Conservation (phyloP, 2,797 vertebrate genomes). For the Apodemus agrarius region DNA sequence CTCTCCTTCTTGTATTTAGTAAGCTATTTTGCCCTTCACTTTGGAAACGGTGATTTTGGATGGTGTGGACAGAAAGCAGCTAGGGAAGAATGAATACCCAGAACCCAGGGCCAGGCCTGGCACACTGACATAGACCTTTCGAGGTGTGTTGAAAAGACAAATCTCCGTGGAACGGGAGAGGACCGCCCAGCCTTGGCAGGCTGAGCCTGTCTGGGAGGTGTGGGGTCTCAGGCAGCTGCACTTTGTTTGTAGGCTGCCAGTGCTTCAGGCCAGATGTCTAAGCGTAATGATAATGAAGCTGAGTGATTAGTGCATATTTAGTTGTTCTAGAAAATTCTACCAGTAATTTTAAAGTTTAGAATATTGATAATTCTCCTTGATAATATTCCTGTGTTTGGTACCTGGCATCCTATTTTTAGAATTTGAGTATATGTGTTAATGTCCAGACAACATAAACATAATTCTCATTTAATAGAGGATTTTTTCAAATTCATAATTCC, state of each 20-base stretch:
- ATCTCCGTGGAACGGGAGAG: not conserved
- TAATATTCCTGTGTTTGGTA: constrained; percentile 61
- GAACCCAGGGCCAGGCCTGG: constrained; percentile 43
- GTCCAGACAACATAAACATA: constrained; percentile 68
- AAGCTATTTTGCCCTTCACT: constrained; percentile 69
- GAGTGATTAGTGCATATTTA: constrained; percentile 52
- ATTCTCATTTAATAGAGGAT: constrained; percentile 64
- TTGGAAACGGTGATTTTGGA: constrained; percentile 59
- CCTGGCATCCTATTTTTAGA: constrained; percentile 65
- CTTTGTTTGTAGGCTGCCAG: constrained; percentile 26
- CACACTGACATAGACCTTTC: constrained; percentile 54
- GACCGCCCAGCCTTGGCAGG: not conserved
- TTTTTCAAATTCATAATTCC: constrained; percentile 59
- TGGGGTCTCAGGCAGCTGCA: not conserved
- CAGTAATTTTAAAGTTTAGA: constrained; percentile 47
- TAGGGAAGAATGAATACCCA: constrained; percentile 64
- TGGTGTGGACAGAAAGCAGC: constrained; percentile 61
- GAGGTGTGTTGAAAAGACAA: constrained; percentile 19
- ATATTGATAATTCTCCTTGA: constrained; percentile 24
- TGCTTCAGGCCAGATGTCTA: constrained; percentile 37
- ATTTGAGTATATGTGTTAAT: constrained; percentile 62
- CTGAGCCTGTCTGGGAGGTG: constrained; percentile 16
- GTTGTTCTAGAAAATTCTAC: constrained; percentile 39
- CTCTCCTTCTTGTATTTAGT: constrained; percentile 57
- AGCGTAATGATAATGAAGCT: constrained; percentile 64